Conservation (phyloP, 1,140 invertebrate species). For the Hylyphantes graminicola region DNA sequence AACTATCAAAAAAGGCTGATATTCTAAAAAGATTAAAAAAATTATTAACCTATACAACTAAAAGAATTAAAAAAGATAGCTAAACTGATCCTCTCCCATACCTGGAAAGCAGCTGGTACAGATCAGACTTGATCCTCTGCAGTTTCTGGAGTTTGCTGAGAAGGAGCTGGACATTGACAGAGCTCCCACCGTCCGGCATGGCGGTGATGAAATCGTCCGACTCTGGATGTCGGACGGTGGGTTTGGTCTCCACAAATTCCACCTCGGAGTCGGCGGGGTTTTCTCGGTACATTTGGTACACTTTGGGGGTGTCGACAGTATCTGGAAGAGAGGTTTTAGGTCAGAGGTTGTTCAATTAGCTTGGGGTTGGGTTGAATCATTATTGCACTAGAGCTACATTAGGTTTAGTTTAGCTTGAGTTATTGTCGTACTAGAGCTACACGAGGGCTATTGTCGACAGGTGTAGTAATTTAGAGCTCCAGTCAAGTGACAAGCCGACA, state of each 20-base stretch:
- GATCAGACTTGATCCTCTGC: slow-evolving; percentile 39
- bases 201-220: slow-evolving; percentile 27
- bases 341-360: background rate
- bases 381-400: too few species aligned
- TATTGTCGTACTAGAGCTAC: too few species aligned
- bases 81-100: background rate
- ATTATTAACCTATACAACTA: too few species aligned
- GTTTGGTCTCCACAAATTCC: slow-evolving; percentile 27
- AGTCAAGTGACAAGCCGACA: too few species aligned
- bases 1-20: background rate
- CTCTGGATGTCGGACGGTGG: slow-evolving; percentile 12
- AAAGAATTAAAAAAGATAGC: too few species aligned
- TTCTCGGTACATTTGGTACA: background rate
- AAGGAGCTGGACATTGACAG: slow-evolving; percentile 34
- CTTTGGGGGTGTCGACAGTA: background rate
- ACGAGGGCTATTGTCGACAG: too few species aligned
- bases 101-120: slow-evolving; percentile 21
- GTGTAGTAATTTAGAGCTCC: too few species aligned
- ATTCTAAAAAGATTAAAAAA: too few species aligned
- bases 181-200: background rate
- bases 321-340: background rate
- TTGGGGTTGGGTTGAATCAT: too few species aligned
- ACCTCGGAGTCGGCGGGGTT: background rate
- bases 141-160: slow-evolving; percentile 51
- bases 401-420: too few species aligned